phyloP scores from a whole-genome alignment of 2,113 vertebrate species.

The Diadophis punctatus region DNA sequence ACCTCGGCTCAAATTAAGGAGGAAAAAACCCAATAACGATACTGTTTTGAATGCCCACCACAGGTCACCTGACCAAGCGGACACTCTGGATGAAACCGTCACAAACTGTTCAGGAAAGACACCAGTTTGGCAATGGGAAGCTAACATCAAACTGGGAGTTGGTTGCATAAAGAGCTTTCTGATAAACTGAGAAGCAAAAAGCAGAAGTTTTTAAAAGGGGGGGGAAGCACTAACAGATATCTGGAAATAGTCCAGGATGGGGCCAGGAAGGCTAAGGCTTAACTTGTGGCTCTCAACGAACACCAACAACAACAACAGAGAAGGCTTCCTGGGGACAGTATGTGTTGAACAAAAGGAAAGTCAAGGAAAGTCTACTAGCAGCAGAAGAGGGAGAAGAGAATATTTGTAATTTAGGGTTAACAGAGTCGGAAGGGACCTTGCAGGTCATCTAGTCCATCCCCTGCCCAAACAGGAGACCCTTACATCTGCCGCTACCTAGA shows the following conservation, averaged over 20 bases:
- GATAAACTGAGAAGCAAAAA: not conserved
- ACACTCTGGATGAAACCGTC: not conserved
- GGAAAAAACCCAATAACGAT: not conserved
- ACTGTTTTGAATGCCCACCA: not conserved
- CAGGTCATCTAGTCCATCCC: too few species aligned
- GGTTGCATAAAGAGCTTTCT: not conserved
- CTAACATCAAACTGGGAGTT: not conserved
- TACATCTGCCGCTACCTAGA: too few species aligned
- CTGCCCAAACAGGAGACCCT: too few species aligned
- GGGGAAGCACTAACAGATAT: not conserved
- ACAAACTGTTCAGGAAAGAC: not conserved
- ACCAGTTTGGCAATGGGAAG: not conserved
- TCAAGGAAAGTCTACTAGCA: not conserved
- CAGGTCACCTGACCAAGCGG: not conserved
- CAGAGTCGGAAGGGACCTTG: too few species aligned
- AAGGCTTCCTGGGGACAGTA: not conserved
- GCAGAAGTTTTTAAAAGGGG: not conserved
- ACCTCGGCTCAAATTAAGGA: too few species aligned
- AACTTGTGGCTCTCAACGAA: not conserved
- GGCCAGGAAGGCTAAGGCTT: not conserved
- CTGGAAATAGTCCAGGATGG: not conserved
- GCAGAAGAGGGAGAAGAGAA: too few species aligned
- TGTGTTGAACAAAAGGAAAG: not conserved
- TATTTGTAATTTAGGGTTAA: too few species aligned
- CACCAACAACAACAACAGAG: not conserved